Evolutionary conservation across 2,797 vertebrate genomes (phyloP), one percentile per base, ranked within the genome.

Genomic region (Pachyuromys duprasi): DNA sequence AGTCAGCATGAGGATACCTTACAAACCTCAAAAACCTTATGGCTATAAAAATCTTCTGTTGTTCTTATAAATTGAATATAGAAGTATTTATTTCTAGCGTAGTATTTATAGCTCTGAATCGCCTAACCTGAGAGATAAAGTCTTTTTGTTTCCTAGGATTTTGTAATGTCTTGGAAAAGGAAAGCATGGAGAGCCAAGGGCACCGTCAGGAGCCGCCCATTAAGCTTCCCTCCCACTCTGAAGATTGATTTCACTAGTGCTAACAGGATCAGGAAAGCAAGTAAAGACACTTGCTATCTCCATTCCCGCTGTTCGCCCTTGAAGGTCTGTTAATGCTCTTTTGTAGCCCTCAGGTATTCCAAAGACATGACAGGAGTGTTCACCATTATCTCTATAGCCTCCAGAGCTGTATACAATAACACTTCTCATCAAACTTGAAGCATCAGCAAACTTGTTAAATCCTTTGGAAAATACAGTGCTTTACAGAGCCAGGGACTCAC

Each of bases 11-110:
- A 95, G 81, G 82, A 94, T 92, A n/a, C 95, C 80, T 89, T 96
- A 89, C 8, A 79, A 78, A 94, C 86, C 98, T 98, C 94, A 97
- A 92, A 98, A 97, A 94, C 96, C 70, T 96, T 95, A 96, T 91
- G 76, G 57, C 86, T 96, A 76, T 90, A 89, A 97, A 97, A 90
- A 92, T 86, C 45, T 53, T n/a, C 79, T 72, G 9, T 53, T 93
- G 74, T 76, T 79, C 12, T 33, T 69, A 95, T 65, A 92, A 97
- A 95, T 98, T 97, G 96, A 97, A 96, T 95, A 96, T 93, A 96
- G 49, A 97, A 81, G 74, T 92, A 96, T 97, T 97, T 55, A 17
- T 95, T 96, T 95, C 94, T 91, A 96, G 83, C 93, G 79, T 93
- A 78, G 18, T 20, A 2, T 78, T 67, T 92, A 67, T 70, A 90